Percentiles rank a stretch among this genome's conserved stretches.
These are phyloP conservation scores for Neoitamus cyanurus DNA, from an alignment of 2,888 invertebrate species.

Conservation along the genomic window DNA sequence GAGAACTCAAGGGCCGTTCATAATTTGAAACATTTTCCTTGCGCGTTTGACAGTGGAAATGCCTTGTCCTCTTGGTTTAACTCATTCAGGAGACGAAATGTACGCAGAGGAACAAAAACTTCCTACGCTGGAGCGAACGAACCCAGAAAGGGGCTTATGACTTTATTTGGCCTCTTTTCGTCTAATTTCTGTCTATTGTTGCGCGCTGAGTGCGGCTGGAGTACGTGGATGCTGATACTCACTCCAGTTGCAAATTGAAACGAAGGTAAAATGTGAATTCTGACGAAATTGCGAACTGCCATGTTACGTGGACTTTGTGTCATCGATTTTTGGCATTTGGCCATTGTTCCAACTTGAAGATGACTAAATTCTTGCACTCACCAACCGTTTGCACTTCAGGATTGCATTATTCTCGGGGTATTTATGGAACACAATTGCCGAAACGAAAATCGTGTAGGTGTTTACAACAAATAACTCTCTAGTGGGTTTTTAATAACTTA, in stretches of 20 bases:
- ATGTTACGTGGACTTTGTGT: background rate
- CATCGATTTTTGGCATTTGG: background rate
- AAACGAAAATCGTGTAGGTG: too few relatives aligned
- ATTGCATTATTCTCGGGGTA: background rate
- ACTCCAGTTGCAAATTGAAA: background rate
- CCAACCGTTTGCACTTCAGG: background rate
- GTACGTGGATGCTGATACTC: background rate
- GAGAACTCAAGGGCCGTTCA: constrained; percentile 53
- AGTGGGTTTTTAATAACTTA: too few relatives aligned
- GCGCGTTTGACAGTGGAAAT: constrained; percentile 15
- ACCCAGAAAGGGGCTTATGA: constrained; percentile 18
- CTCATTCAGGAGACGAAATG: constrained; percentile 41
- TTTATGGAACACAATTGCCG: background rate
- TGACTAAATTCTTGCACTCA: background rate
- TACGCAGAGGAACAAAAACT: constrained; percentile 27
- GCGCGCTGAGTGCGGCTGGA: background rate
- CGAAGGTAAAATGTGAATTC: background rate
- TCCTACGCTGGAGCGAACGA: background rate
- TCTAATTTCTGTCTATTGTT: constrained; percentile 35
- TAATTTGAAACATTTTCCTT: constrained; percentile 53
- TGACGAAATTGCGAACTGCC: background rate
- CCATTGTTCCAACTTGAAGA: background rate
- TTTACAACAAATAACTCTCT: too few relatives aligned
- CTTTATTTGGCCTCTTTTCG: constrained; percentile 31
- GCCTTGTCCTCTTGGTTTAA: constrained; percentile 24